Percentiles rank a stretch among this genome's conserved stretches.
phyloP scores from a whole-genome alignment of 2,888 invertebrate genomes.

The Iselma pallidipennis region DNA sequence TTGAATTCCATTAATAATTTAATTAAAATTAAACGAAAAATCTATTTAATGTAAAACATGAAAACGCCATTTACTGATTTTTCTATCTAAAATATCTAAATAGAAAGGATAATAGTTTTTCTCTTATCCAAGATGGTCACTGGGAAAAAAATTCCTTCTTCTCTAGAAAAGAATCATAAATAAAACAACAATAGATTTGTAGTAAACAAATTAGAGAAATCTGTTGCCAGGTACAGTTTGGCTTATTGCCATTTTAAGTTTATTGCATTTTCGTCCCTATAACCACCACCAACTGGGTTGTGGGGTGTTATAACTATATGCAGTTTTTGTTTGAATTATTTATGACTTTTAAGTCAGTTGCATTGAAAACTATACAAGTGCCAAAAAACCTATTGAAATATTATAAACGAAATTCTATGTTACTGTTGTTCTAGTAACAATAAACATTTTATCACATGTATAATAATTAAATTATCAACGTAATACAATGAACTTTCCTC shows the following conservation, averaged over 20 bases:
- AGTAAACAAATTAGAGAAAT: constrained; percentile 9
- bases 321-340: background rate
- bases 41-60: too few relatives aligned
- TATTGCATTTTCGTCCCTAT: background rate
- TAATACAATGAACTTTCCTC: too few relatives aligned
- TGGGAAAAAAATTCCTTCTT: too few relatives aligned
- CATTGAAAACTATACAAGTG: background rate
- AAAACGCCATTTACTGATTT: too few relatives aligned
- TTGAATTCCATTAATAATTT: too few relatives aligned
- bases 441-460: background rate
- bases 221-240: constrained; percentile 10
- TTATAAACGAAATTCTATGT: background rate
- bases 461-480: background rate
- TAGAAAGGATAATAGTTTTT: too few relatives aligned
- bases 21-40: too few relatives aligned
- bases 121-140: too few relatives aligned
- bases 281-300: background rate
- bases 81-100: too few relatives aligned
- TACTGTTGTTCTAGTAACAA: background rate
- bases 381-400: background rate
- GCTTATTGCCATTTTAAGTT: constrained; percentile 5
- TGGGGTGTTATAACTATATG: background rate
- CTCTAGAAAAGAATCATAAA: background rate
- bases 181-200: constrained; percentile 1
- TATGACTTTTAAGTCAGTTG: background rate